These are phyloP conservation scores for Campoletis sonorensis DNA, from an alignment of 1,140 invertebrate species.

Conservation along the genomic window DNA sequence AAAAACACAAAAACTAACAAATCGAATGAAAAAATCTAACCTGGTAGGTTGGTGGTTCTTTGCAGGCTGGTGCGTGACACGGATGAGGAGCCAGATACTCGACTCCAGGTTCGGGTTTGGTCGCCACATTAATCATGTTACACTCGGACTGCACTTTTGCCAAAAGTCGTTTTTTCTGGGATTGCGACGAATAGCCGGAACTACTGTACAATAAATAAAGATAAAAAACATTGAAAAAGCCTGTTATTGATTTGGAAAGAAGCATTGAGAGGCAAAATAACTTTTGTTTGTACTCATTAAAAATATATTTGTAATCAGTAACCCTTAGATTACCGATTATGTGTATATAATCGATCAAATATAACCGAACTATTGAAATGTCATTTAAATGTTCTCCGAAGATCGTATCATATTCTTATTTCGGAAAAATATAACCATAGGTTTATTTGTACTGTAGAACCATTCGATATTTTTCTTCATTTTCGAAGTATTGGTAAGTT, in stretches of 20 bases:
- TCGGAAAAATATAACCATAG: too few relatives aligned
- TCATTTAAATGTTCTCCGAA: too few relatives aligned
- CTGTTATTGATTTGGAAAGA: not conserved
- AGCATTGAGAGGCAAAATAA: too few relatives aligned
- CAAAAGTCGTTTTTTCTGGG: conserved; percentile 91
- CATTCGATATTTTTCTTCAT: too few relatives aligned
- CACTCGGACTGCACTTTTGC: conserved; percentile 92
- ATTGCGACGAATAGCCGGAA: conserved; percentile 80
- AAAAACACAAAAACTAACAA: not conserved
- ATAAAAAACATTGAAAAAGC: conserved; percentile 8
- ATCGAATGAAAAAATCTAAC: conserved; percentile 55
- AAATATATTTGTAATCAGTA: too few relatives aligned
- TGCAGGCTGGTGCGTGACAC: conserved; percentile 76
- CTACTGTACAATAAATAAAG: conserved; percentile 58
- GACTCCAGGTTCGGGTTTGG: conserved; percentile 74
- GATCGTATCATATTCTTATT: too few relatives aligned
- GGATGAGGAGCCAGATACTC: conserved; percentile 75
- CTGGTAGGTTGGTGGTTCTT: conserved; percentile 76
- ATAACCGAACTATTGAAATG: too few relatives aligned
- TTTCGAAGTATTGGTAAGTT: too few relatives aligned
- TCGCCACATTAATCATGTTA: conserved; percentile 76
- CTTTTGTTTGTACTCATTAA: too few relatives aligned
- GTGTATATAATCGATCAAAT: too few relatives aligned
- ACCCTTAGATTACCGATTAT: too few relatives aligned
- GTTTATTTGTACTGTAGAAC: too few relatives aligned